Base-by-base conservation (phyloP, 1,140 invertebrate species). In the Drosophila fuyamai region DNA sequence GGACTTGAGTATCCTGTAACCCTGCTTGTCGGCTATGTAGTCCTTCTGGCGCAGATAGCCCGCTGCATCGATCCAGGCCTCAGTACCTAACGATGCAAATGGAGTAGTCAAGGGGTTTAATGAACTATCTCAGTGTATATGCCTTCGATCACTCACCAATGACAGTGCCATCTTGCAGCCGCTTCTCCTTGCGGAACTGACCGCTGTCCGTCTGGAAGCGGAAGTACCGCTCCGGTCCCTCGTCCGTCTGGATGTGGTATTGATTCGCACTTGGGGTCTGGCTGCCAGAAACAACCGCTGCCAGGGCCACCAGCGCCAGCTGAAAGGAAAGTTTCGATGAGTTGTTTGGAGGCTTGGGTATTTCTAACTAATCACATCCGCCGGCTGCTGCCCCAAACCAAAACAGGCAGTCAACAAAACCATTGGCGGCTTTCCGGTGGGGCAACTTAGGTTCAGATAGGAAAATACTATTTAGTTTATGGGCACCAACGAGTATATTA, bases 201-300 rank as follows among this genome's bases (percentile, higher is more conserved):
- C 97, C 97, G 91, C 96, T 97, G 72, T 96, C 94, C 0, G 97
- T 98, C 93, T 97, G 97, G 91, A 96, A 98, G 61, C 96, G 94
- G 93, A 97, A 97, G 92, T 96, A 97, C 29, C 97, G 93, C 81
- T 97, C 97, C 0, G 96, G 95, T 23, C 97, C 97, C 92, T 97
- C 97, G 89, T 98, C 97, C n/a, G 96, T 97, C 93, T 97, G 97
- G 79, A 97, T 97, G 93, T 98, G 97, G 92, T 97, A 97, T 92
- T 97, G 97, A 38, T 89, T 89, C 27, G 83, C 76, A 35, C 88
- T 90, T 14, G 81, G 68, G 5, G 51, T 56, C 44, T 72, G 68
- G 36, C 68, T 72, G 48, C 82, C 85, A 66, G 79, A 82, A 23
- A 79, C 79, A 35, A 71, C 77, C 18, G 72, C 46, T 67, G 76